A percentile compares a stretch with the other conserved stretches of the same genome.
These are phyloP conservation scores for Acromyrmex echinatior DNA, from an alignment of 1,140 invertebrate species.

Conservation along the genomic window DNA sequence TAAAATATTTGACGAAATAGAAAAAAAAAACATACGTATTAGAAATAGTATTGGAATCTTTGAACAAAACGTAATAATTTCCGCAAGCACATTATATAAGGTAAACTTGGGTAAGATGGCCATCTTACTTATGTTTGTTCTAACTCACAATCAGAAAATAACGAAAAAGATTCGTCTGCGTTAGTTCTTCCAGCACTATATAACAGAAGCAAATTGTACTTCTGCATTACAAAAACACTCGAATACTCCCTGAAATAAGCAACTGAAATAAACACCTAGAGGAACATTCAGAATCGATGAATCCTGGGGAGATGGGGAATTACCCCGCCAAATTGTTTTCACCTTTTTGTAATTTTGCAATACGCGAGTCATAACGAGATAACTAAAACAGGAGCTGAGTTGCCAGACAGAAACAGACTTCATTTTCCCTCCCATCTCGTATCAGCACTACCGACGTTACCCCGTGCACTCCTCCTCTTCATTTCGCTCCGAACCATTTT, in stretches of 20 bases:
- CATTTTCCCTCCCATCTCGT: slow-evolving; percentile 44
- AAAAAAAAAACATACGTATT: background rate
- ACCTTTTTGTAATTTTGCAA: slow-evolving; percentile 46
- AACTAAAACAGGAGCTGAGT: slow-evolving; percentile 43
- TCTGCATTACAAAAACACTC: background rate
- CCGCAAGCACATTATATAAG: background rate
- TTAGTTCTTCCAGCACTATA: background rate
- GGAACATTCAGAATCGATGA: slow-evolving; percentile 47
- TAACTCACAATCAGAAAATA: background rate
- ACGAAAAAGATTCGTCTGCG: slow-evolving; percentile 10
- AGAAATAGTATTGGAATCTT: background rate
- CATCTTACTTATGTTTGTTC: no score
- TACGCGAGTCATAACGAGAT: slow-evolving; percentile 45
- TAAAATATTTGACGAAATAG: slow-evolving; percentile 1
- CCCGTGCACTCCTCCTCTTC: slow-evolving; percentile 2
- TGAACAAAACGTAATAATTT: slow-evolving; percentile 3
- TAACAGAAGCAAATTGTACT: slow-evolving; percentile 3
- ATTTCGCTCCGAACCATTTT: slow-evolving; percentile 1
- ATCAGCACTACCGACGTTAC: slow-evolving; percentile 22
- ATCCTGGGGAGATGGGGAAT: slow-evolving; percentile 16
- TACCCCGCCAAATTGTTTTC: slow-evolving; percentile 36
- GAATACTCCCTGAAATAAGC: slow-evolving; percentile 1
- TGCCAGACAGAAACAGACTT: slow-evolving; percentile 34
- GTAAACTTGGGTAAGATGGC: no score
- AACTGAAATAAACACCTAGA: slow-evolving; percentile 32